These are phyloP conservation scores for Helogale parvula DNA, from an alignment of 2,113 vertebrate genomes.

Conservation along the genomic window DNA sequence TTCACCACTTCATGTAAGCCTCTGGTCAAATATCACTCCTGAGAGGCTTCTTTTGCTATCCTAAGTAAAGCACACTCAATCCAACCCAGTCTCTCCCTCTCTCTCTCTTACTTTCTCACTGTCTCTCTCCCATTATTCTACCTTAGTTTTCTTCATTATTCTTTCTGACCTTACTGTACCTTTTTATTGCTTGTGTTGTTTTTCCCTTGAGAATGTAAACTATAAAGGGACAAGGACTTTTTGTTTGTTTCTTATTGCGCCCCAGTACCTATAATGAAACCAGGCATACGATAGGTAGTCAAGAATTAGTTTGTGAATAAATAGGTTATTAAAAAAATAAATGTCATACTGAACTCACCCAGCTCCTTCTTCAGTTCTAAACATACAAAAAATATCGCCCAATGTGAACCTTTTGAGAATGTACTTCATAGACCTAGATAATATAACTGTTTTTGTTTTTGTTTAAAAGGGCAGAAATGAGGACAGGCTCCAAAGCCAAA, in stretches of 20 bases:
- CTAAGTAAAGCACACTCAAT: background rate
- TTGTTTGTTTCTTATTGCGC: background rate
- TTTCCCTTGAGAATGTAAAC: background rate
- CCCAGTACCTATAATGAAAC: background rate
- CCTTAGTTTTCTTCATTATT: background rate
- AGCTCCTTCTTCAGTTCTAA: constrained; percentile 5
- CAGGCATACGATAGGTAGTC: background rate
- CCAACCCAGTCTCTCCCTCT: background rate
- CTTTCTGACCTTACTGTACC: background rate
- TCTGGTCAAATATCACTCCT: background rate
- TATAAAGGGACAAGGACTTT: background rate
- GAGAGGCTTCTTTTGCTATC: background rate
- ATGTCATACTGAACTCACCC: background rate
- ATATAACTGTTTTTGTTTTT: background rate
- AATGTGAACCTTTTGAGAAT: background rate
- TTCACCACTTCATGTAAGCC: background rate
- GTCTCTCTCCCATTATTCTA: background rate
- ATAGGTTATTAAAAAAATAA: background rate
- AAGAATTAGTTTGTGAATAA: background rate
- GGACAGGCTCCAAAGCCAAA: background rate
- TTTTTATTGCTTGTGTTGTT: background rate
- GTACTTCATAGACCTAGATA: background rate
- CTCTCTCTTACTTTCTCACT: background rate
- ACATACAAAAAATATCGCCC: background rate
- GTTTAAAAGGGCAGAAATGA: background rate